Evolutionary conservation across 2,113 vertebrate species (phyloP).

Genomic region (Cyanoderma ruficeps): DNA sequence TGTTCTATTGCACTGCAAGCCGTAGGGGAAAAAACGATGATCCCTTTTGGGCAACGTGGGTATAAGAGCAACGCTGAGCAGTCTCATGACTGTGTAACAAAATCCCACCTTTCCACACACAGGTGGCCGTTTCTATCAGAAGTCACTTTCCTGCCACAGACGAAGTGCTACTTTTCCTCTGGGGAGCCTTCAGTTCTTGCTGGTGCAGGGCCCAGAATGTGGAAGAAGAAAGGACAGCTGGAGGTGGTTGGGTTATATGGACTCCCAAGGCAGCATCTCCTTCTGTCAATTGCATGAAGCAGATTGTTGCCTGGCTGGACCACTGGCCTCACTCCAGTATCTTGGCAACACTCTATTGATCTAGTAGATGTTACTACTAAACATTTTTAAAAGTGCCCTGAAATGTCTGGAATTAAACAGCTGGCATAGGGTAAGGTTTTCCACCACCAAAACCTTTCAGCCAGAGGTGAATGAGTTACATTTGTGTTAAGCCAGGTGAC

Average conservation of each 20-base stretch:
- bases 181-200: neutral
- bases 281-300: neutral
- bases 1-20: fast-evolving
- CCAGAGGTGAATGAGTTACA: neutral
- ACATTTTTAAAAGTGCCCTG: neutral
- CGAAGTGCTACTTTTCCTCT: fast-evolving
- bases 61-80: neutral
- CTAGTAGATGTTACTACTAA: neutral
- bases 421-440: neutral
- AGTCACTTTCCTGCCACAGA: neutral
- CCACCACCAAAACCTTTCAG: neutral
- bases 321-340: neutral
- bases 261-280: neutral
- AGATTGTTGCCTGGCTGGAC: neutral
- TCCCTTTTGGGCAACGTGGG: neutral
- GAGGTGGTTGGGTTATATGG: neutral
- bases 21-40: neutral
- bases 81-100: fast-evolving
- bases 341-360: neutral
- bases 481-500: neutral
- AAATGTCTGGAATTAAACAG: neutral
- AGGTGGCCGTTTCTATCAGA: neutral
- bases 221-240: neutral
- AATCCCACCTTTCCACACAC: neutral
- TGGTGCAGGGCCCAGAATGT: neutral